Percentiles rank a stretch among this genome's conserved stretches.
These are phyloP conservation scores for Drosophila punjabiensis DNA, from an alignment of 1,140 invertebrate genomes.

Conservation along the genomic window DNA sequence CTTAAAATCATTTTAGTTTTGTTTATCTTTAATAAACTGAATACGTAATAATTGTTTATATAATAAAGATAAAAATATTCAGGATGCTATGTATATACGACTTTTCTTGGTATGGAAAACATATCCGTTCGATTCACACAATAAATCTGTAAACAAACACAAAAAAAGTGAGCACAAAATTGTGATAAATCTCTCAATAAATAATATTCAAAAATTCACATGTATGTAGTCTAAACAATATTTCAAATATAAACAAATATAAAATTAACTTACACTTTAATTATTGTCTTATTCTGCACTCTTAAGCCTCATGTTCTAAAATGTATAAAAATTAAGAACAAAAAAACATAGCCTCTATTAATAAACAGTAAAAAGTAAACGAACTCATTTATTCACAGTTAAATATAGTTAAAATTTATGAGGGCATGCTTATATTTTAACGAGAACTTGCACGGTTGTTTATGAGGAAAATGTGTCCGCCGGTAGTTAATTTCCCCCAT, in stretches of 20 bases:
- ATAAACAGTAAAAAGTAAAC: background rate
- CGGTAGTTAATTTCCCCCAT: background rate
- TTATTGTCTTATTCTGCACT: background rate
- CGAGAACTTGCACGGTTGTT: background rate
- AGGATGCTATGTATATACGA: background rate
- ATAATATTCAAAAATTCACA: background rate
- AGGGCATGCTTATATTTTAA: background rate
- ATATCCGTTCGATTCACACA: background rate
- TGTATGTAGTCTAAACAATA: background rate
- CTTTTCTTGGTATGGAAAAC: background rate
- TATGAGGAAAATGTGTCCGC: background rate
- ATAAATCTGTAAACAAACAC: conserved; percentile 5
- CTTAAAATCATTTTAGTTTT: background rate
- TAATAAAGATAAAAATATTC: background rate
- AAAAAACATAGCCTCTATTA: background rate
- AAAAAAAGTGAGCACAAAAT: background rate
- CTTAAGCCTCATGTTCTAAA: background rate
- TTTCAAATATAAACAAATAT: background rate
- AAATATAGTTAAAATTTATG: background rate
- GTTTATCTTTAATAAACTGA: background rate
- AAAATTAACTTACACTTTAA: background rate
- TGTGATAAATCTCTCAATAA: background rate
- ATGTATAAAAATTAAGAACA: background rate
- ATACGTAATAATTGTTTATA: background rate
- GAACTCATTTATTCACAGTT: conserved; percentile 1